A percentile compares a stretch with the other conserved stretches of the same genome.
These are phyloP conservation scores for Hirundichthys speculiger DNA, from an alignment of 2,113 vertebrate genomes.

Conservation along the genomic window DNA sequence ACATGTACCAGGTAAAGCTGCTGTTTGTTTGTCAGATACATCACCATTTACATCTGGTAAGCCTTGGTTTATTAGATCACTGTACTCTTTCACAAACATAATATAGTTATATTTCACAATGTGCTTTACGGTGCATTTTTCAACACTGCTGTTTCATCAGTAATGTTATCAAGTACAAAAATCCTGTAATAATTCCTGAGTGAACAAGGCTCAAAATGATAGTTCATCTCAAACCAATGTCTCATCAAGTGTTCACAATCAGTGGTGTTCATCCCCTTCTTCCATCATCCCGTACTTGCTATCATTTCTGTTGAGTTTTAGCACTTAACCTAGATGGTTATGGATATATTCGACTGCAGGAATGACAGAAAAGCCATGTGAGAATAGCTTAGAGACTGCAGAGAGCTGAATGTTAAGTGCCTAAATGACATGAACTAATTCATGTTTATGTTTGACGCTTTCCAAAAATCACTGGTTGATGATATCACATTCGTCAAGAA, in stretches of 20 bases:
- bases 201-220: neutral
- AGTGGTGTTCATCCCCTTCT: constrained; percentile 10
- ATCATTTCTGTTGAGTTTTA: constrained; percentile 23
- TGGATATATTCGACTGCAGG: neutral
- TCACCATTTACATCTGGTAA: neutral
- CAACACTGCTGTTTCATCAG: constrained; percentile 18
- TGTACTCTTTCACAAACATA: neutral
- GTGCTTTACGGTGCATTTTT: constrained; percentile 24
- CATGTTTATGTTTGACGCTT: too few relatives aligned
- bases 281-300: too few relatives aligned
- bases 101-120: constrained; percentile 7
- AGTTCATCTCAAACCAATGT: neutral
- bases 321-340: neutral
- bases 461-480: too few relatives aligned
- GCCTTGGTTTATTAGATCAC: neutral
- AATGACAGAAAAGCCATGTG: too few relatives aligned
- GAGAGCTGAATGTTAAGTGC: too few relatives aligned
- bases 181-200: constrained; percentile 3
- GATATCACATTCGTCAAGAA: too few relatives aligned
- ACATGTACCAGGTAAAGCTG: neutral
- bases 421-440: too few relatives aligned
- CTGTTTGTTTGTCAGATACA: neutral
- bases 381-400: too few relatives aligned
- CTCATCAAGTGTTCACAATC: constrained; percentile 25
- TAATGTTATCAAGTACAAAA: constrained; percentile 17